A percentile compares a stretch with the other conserved stretches of the same genome.
Conservation (phyloP, 2,888 invertebrate species). For the Choreutis nemorana region DNA sequence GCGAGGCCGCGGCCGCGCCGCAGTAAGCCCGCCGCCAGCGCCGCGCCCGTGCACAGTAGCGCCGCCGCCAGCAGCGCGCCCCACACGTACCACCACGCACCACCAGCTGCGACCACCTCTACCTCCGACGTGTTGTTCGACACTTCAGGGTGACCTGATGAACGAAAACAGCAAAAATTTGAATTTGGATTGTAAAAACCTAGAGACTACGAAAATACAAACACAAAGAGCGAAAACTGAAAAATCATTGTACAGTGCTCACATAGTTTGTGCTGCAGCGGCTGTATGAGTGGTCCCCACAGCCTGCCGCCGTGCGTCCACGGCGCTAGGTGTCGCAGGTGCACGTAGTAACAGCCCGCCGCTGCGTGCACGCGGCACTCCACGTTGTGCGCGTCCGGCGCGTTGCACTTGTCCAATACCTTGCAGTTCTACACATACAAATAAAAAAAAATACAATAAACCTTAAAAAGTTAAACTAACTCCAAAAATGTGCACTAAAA, state of each 20-base stretch:
- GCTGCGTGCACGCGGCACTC: conserved; percentile 14
- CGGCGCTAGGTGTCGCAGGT: conserved; percentile 20
- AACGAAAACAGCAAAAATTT: neutral
- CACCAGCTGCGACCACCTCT: no score
- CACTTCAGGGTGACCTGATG: neutral
- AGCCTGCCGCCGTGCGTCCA: conserved; percentile 19
- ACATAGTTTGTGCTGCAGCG: conserved; percentile 11
- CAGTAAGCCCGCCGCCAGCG: conserved; percentile 11
- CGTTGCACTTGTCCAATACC: conserved; percentile 7
- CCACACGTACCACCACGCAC: conserved; percentile 1
- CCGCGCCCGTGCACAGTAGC: no score
- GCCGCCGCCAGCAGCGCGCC: conserved; percentile 1
- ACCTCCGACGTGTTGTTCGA: no score
- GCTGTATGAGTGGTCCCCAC: conserved; percentile 6
- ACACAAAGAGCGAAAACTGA: neutral
- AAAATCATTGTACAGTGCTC: neutral
- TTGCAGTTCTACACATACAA: no score
- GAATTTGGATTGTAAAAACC: neutral
- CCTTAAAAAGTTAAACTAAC: no score
- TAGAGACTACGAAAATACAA: neutral
- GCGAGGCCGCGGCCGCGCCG: conserved; percentile 3
- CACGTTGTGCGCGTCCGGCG: conserved; percentile 7
- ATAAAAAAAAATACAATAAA: no score
- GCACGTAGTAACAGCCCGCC: conserved; percentile 16
- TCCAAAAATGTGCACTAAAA: no score